Evolutionary conservation across 1,140 invertebrate genomes (phyloP), one percentile per base, ranked within the genome.

Genomic region (Drosophila repleta): DNA sequence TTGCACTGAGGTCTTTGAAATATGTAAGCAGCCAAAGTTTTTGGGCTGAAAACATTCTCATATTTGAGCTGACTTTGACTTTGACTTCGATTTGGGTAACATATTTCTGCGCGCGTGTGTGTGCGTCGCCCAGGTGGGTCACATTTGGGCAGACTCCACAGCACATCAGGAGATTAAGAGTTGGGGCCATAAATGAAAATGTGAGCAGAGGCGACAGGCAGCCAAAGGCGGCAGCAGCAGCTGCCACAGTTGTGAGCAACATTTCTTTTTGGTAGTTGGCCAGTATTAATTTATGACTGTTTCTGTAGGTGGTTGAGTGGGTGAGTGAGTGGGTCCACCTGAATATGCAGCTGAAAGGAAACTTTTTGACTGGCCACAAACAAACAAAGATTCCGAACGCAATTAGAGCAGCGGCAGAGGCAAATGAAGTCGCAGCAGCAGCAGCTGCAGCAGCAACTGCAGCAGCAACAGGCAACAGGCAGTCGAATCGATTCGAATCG

Each of bases 11-110:
- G 69, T 49, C 74, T 82, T 73, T 69, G 60, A 66, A 68, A 83
- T 64, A 73, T 76, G 71, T 60, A 43, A 45, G 56, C 21, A 52
- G 57, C 62, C 78, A 77, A 77, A 83, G 49, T 75, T 83, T 79
- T 51, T 13, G 52, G 13, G 10, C 61, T 52, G 32, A 75, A 67
- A 63, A 67, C 57, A 76, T 79, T 68, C 56, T 76, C 80, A 83
- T 79, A 79, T 76, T 79, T 84, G 64, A 76, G 68, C 68, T 64
- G 68, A 68, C 68, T 43, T 57, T 32, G 24, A 45, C 64, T 26
- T 53, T 20, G 17, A 20, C 56, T 78, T 55, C 57, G 56, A 71
- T 65, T 74, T 67, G 52, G 67, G 67, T 29, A 68, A 52, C 71
- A 83, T 79, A 66, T 72, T 79, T 78, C 56, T 24, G 45, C 13